phyloP scores from a whole-genome alignment of 2,888 invertebrate genomes.

The Idaea aversata region DNA sequence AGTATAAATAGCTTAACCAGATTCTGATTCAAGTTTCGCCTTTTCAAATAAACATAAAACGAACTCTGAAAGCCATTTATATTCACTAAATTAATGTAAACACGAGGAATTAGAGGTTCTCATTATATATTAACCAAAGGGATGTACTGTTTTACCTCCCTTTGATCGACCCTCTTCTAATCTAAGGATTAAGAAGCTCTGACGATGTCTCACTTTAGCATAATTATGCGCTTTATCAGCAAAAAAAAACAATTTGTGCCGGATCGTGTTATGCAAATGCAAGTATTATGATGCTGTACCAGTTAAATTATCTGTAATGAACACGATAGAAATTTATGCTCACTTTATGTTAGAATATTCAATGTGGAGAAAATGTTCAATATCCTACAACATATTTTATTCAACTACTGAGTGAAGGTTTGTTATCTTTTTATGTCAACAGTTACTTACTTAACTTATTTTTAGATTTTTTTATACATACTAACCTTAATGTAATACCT shows the following conservation, averaged over 20 bases:
- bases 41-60: slow-evolving; percentile 23
- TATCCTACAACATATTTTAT: background rate
- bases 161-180: slow-evolving; percentile 69
- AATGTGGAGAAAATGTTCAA: background rate
- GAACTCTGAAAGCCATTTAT: slow-evolving; percentile 37
- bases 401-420: no score
- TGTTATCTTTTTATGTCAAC: no score
- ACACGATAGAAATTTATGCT: background rate
- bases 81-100: slow-evolving; percentile 71
- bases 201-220: slow-evolving; percentile 64
- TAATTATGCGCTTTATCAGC: slow-evolving; percentile 69
- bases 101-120: slow-evolving; percentile 61
- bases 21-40: slow-evolving; percentile 16
- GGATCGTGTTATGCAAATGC: slow-evolving; percentile 28
- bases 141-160: slow-evolving; percentile 56
- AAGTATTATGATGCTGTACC: slow-evolving; percentile 21
- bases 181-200: slow-evolving; percentile 62
- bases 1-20: slow-evolving; percentile 10
- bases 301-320: no score
- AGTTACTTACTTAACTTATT: no score
- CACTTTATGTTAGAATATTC: no score
- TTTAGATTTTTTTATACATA: no score
- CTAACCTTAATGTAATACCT: no score
- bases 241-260: slow-evolving; percentile 62
- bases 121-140: slow-evolving; percentile 75